Conservation (phyloP, 1,140 invertebrate species). For the Ctenoplectra terminalis region DNA sequence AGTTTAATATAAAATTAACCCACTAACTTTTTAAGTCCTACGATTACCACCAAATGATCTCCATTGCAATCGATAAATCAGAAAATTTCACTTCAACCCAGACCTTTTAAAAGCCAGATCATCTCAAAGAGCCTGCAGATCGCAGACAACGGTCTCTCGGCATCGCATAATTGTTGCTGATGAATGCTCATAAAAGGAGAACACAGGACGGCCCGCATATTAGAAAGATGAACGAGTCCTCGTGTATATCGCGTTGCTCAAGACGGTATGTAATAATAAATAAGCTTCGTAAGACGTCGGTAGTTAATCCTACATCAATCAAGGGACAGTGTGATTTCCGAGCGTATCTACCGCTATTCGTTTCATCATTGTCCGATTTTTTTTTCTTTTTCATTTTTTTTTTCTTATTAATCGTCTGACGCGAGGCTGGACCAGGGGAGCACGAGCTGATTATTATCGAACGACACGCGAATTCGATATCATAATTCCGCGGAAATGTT, state of each 20-base stretch:
- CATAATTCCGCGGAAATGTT: constrained; percentile 1
- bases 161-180: neutral
- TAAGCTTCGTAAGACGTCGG: neutral
- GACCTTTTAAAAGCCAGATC: too few relatives aligned
- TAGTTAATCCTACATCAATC: constrained; percentile 18
- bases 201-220: neutral
- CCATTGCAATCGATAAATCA: too few relatives aligned
- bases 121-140: too few relatives aligned
- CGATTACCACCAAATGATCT: too few relatives aligned
- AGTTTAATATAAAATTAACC: too few relatives aligned
- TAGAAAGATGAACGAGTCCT: constrained; percentile 6
- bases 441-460: constrained; percentile 20
- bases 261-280: neutral
- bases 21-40: too few relatives aligned
- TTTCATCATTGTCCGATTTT: neutral
- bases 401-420: neutral
- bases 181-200: neutral
- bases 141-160: neutral
- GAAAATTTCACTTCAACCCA: too few relatives aligned
- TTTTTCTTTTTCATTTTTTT: neutral
- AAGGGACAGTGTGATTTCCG: constrained; percentile 5
- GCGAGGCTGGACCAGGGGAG: neutral
- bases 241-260: neutral
- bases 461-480: constrained; percentile 29
- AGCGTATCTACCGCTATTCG: neutral